phyloP scores from a whole-genome alignment of 2,888 invertebrate genomes.

The Nomada goodeniana region DNA sequence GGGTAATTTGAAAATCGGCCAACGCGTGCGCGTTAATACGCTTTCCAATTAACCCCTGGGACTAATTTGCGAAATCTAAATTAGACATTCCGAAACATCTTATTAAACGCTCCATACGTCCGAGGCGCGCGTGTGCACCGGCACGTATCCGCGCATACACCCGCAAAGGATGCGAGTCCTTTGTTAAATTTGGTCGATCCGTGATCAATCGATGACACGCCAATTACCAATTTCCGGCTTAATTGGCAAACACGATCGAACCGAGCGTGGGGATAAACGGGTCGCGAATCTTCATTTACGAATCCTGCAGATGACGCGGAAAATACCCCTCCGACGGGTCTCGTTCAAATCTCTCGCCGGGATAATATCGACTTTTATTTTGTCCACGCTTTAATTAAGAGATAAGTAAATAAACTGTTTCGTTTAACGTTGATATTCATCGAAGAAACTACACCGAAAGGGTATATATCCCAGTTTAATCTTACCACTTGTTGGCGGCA shows the following conservation, averaged over 20 bases:
- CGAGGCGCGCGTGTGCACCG: not conserved
- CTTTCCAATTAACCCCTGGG: not conserved
- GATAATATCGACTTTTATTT: not conserved
- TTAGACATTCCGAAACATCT: not conserved
- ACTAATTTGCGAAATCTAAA: not conserved
- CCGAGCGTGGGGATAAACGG: conserved; percentile 40
- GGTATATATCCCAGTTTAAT: conserved; percentile 19
- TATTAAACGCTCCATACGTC: not conserved
- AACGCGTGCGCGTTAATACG: not conserved
- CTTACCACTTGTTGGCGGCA: conserved; percentile 31
- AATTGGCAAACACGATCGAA: conserved; percentile 70
- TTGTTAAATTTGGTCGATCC: conserved; percentile 68
- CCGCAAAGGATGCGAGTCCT: conserved; percentile 49
- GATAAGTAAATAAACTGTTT: too few relatives aligned
- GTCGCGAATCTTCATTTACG: conserved; percentile 45
- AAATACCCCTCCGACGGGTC: conserved; percentile 5
- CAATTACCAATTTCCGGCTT: conserved; percentile 70
- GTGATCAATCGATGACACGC: conserved; percentile 72
- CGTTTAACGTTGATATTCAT: not conserved
- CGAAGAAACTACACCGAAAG: not conserved
- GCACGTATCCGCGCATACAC: not conserved
- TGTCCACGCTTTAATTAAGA: too few relatives aligned
- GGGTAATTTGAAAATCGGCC: conserved; percentile 4
- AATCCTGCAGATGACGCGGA: conserved; percentile 46
- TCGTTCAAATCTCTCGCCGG: conserved; percentile 2